Conservation (phyloP, 2,797 vertebrate genomes). For the Chelon auratus region DNA sequence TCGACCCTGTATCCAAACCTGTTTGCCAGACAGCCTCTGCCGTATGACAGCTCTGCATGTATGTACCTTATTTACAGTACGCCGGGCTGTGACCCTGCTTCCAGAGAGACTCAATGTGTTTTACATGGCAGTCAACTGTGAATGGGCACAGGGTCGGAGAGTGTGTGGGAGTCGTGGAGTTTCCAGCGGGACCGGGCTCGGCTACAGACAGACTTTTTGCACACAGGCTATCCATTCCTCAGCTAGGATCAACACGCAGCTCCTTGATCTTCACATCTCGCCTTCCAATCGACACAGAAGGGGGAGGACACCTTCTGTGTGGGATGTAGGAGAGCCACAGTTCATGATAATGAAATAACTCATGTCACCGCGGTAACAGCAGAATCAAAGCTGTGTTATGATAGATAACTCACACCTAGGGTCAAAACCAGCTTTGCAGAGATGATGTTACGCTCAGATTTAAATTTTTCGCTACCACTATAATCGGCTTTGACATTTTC, state of each 20-base stretch:
- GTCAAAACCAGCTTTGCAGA: constrained; percentile 49
- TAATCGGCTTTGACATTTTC: constrained; percentile 37
- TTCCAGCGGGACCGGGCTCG: constrained; percentile 65
- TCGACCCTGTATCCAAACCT: constrained; percentile 34
- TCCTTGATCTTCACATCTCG: constrained; percentile 78
- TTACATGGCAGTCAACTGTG: constrained; percentile 75
- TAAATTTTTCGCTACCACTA: constrained; percentile 39
- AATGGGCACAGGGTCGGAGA: constrained; percentile 65
- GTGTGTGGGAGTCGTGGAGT: constrained; percentile 69
- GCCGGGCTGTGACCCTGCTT: constrained; percentile 32
- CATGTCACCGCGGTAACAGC: constrained; percentile 40
- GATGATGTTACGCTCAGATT: constrained; percentile 45
- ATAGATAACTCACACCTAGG: constrained; percentile 36
- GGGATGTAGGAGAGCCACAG: constrained; percentile 40
- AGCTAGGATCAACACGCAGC: constrained; percentile 76
- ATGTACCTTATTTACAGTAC: constrained; percentile 41
- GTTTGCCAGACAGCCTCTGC: constrained; percentile 55
- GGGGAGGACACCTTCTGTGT: constrained; percentile 34
- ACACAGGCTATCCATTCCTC: constrained; percentile 81
- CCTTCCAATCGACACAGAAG: constrained; percentile 58
- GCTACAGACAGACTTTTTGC: constrained; percentile 74
- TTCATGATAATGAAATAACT: constrained; percentile 72
- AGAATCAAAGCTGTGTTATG: constrained; percentile 38
- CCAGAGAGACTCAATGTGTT: constrained; percentile 57
- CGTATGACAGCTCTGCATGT: not conserved